phyloP scores from a whole-genome alignment of 2,113 vertebrate species.

The Onychorhynchus coronatus region DNA sequence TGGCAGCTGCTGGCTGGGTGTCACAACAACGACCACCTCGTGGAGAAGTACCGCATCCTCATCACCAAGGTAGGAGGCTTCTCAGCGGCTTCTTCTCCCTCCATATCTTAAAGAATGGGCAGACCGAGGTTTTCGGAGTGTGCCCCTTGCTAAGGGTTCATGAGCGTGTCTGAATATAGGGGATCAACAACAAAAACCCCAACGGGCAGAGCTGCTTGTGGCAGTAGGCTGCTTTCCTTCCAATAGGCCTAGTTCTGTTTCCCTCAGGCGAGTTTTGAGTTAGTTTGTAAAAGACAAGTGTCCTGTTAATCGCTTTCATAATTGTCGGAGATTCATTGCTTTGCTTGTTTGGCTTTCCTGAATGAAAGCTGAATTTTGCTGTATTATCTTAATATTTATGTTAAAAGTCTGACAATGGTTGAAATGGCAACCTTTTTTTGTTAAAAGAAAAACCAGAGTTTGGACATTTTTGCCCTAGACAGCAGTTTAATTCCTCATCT shows the following conservation, averaged over 20 bases:
- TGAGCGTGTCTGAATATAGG: neutral
- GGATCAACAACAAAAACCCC: accelerated
- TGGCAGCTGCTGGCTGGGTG: slow-evolving; percentile 98
- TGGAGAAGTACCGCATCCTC: slow-evolving; percentile 97
- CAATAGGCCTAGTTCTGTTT: neutral
- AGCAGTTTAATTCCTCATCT: neutral
- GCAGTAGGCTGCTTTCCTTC: neutral
- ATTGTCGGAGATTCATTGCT: neutral
- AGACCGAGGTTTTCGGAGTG: accelerated
- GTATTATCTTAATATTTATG: neutral
- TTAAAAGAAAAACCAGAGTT: neutral
- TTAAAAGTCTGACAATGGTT: neutral
- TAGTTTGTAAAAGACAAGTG: neutral
- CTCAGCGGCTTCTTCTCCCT: neutral
- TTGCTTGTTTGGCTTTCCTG: neutral
- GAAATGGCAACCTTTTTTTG: neutral
- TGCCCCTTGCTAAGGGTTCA: neutral
- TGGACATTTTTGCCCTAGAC: neutral
- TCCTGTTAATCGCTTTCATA: slow-evolving; percentile 1
- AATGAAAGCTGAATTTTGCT: neutral
- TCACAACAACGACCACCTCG: slow-evolving; percentile 94
- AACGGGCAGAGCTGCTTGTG: neutral
- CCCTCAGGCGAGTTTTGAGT: neutral
- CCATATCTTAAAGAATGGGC: neutral
- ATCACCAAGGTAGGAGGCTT: slow-evolving; percentile 87